Percentiles rank a stretch among this genome's conserved stretches.
Evolutionary conservation across 1,140 invertebrate species (phyloP).

Genomic region (Venustaconcha ellipsiformis): DNA sequence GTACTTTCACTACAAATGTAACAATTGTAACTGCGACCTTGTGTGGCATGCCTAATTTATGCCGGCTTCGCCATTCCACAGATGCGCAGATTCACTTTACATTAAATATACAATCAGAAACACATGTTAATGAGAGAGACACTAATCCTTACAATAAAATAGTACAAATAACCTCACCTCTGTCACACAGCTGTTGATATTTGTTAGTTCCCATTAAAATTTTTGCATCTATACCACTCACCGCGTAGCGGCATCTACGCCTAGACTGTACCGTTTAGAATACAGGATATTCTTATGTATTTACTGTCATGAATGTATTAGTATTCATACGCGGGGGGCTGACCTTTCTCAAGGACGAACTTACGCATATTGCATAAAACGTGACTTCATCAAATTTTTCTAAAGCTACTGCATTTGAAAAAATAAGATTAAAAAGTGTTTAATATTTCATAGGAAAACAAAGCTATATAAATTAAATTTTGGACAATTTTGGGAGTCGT

Average conservation of each 20-base stretch:
- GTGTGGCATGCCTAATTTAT: constrained; percentile 23
- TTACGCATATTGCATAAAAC: constrained; percentile 12
- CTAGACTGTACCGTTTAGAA: constrained; percentile 14
- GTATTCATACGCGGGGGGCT: constrained; percentile 21
- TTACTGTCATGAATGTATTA: constrained; percentile 1
- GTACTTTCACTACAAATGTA: constrained; percentile 1
- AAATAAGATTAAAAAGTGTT: not conserved
- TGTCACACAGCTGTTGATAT: constrained; percentile 5
- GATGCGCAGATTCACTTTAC: constrained; percentile 4
- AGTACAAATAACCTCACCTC: constrained; percentile 14
- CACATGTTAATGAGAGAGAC: not conserved
- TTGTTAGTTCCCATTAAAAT: constrained; percentile 27
- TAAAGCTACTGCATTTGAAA: not conserved
- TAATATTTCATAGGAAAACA: not conserved
- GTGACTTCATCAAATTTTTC: not conserved
- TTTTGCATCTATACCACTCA: not conserved
- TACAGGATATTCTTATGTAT: constrained; percentile 17
- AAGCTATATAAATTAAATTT: not conserved
- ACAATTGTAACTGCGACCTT: constrained; percentile 7
- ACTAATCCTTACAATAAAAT: not conserved
- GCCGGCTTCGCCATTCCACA: constrained; percentile 12
- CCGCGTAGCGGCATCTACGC: constrained; percentile 5
- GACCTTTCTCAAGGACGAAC: constrained; percentile 22
- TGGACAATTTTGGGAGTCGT: not conserved
- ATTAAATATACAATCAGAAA: constrained; percentile 3